These are phyloP conservation scores for Salminus brasiliensis DNA, from an alignment of 2,113 vertebrate species.

Conservation along the genomic window DNA sequence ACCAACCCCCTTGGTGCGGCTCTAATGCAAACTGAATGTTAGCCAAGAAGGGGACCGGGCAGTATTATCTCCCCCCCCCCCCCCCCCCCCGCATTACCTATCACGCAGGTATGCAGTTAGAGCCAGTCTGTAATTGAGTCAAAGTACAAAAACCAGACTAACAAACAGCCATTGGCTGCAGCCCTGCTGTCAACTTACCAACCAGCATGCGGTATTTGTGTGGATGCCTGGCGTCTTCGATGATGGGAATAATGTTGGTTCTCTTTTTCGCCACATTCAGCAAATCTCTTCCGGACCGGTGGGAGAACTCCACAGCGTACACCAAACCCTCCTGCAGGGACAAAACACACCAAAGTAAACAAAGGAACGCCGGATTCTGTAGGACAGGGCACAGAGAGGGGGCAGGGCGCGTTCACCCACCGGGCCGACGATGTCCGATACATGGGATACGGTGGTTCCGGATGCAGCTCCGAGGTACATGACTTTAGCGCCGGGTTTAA, in stretches of 20 bases:
- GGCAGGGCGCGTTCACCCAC: slow-evolving; percentile 69
- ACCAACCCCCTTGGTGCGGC: too few species aligned
- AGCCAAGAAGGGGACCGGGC: too few species aligned
- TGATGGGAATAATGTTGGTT: slow-evolving; percentile 94
- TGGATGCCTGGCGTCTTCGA: slow-evolving; percentile 90
- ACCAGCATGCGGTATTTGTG: slow-evolving; percentile 95
- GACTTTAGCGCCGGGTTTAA: slow-evolving; percentile 86
- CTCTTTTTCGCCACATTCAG: slow-evolving; percentile 94
- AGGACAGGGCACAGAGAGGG: neutral
- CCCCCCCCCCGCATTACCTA: too few species aligned
- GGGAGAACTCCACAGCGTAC: slow-evolving; percentile 93
- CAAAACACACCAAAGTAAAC: neutral
- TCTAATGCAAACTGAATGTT: too few species aligned
- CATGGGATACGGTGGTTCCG: slow-evolving; percentile 91
- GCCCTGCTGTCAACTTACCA: slow-evolving; percentile 74
- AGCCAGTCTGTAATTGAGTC: too few species aligned
- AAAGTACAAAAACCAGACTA: too few species aligned
- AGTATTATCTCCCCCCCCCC: too few species aligned
- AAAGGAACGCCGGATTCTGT: too few species aligned
- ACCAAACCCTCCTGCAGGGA: slow-evolving; percentile 85
- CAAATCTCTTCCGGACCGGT: slow-evolving; percentile 90
- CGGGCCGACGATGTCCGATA: slow-evolving; percentile 91
- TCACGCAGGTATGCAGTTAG: too few species aligned
- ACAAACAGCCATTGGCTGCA: too few species aligned
- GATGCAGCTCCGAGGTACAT: slow-evolving; percentile 93